Evolutionary conservation across 2,888 invertebrate genomes (phyloP), one percentile per base, ranked within the genome.

Genomic region (Drepanosiphum platanoidis): DNA sequence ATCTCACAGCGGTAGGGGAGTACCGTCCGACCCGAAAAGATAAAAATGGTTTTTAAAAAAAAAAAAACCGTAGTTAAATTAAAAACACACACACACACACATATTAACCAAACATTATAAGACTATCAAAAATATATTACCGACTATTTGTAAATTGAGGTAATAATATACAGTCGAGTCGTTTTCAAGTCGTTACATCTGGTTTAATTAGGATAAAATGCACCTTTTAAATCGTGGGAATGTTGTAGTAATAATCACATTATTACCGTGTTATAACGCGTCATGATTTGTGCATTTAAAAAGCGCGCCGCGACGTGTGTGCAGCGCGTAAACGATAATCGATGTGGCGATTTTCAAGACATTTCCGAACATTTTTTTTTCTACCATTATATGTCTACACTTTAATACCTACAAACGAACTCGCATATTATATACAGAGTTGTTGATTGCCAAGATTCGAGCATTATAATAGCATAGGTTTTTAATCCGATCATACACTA

Each of bases 61-160:
- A 13, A 30, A 46, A 32, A 32, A 22, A 32, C 30, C 9, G 30
- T 46, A 22, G 11, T 70, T n/a, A n/a, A 42, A 42, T 42, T 42
- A 27, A 42, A 32, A 71, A 36, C 1, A 9, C 4, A 39, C 7
- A 11, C 3, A n/a, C 42, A 9, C 27, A 9, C 30, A 30, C 1
- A 1, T 64, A 32, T 46, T n/a, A 42, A 13, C 79, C 32, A 9
- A 30, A 18, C 68, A 80, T 58, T 80, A 80, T 58, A 80, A 70
- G 36, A 36, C 80, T 70, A 70, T 80, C 80, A 70, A 80, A 80
- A 52, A 70, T 70, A 22, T 80, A 80, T 75, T 71, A 71, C 22
- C 5, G 15, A n/a, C 78, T n/a, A 27, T 79, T 68, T 27, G 70
- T 70, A 36, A 70, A 80, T 58, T 34, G 68, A 15, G 1, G 46